Percentiles rank a stretch among this genome's conserved stretches.
Conservation (phyloP, 2,113 vertebrate genomes). For the Thermophis baileyi region DNA sequence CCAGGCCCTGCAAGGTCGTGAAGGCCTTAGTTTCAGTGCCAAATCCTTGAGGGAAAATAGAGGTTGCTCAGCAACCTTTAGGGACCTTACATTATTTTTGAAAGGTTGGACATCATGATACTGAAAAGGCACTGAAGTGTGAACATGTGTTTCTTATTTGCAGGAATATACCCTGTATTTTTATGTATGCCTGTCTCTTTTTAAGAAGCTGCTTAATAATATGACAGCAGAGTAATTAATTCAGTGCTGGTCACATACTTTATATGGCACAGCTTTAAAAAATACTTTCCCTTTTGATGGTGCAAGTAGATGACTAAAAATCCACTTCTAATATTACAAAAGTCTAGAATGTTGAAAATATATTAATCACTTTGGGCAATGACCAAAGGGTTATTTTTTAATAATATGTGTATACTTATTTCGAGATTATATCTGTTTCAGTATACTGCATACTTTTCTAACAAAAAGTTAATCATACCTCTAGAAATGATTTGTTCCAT, state of each 20-base stretch:
- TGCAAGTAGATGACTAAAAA: background rate
- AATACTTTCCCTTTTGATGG: background rate
- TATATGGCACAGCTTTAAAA: background rate
- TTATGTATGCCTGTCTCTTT: background rate
- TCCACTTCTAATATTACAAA: background rate
- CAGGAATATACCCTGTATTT: background rate
- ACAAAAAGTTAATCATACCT: background rate
- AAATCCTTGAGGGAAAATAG: background rate
- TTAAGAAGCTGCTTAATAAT: background rate
- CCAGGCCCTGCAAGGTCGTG: slow-evolving; percentile 17
- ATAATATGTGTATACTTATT: background rate
- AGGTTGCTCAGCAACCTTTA: background rate
- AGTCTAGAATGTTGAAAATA: background rate
- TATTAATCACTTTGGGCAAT: background rate
- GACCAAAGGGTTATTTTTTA: background rate
- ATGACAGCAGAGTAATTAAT: background rate
- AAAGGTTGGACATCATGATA: background rate
- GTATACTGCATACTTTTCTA: background rate
- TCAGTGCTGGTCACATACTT: background rate
- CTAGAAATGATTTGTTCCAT: background rate
- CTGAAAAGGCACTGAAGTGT: background rate
- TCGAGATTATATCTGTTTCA: background rate
- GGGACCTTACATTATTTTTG: background rate
- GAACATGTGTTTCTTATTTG: background rate
- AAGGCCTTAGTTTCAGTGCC: slow-evolving; percentile 1